Base-by-base conservation (phyloP, 2,113 vertebrate species). In the Myrmecophaga tridactyla region DNA sequence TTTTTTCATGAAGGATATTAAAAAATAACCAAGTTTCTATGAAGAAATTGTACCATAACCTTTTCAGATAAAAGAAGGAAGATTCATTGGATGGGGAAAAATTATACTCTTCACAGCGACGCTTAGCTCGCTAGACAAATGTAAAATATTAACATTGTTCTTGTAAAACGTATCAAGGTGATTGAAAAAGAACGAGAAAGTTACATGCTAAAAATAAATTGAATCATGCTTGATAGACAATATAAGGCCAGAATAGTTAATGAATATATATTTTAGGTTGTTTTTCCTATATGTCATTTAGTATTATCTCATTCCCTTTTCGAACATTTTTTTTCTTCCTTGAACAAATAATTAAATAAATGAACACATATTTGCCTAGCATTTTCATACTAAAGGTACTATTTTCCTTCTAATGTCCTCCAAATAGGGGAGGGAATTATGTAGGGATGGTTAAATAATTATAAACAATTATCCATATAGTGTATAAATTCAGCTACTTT, bases 121-220 rank as follows among this genome's bases (percentile, higher is more conserved):
- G 76, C 73, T 95, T 82, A 95, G 63, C 41, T 94, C 80, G 31
- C 29, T 75, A 70, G 36, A 94, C 89, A 90, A 92, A 93, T 91
- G 48, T 82, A 95, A 94, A 97, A 60, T 41, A 94, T 85, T 81
- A 89, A 20, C 34, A 86, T 56, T 58, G 34, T 8, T 83, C 51
- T 89, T 96, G 53, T 76, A 94, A 93, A 95, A 92, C 51, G 96
- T 93, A 92, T 75, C 43, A 41, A 81, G 88, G 20, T 94, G 72
- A 94, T 96, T n/a, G 92, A 90, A 92, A 92, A 58, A 53, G 12
- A 88, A 85, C 80, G 92, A 90, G 77, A 90, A 73, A 85, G 14
- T 5, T 70, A 69, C 4, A 84, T 70, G 80, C 13, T 7, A 62
- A 51, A 94, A 95, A 85, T 65, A 94, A 96, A 75, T 86, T 78